Base-by-base conservation (phyloP, 2,797 vertebrate genomes). In the Uromys caudimaculatus region DNA sequence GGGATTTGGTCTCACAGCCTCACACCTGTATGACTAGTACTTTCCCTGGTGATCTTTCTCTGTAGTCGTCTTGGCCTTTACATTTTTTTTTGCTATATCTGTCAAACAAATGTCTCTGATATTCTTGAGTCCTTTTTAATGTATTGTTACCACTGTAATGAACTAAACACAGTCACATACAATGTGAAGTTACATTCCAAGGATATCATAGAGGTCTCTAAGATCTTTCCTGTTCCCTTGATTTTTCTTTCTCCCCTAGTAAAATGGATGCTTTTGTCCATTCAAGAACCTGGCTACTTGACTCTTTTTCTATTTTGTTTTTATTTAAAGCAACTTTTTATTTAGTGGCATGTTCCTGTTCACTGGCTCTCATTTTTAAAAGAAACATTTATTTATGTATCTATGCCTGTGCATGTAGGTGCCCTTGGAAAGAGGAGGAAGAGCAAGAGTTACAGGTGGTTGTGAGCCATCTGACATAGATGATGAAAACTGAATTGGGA, bases 281-380 rank as follows among this genome's bases (percentile, higher is more conserved):
- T 19, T 60, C n/a, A 3, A 44, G 41, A 7, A 7, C 88, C 3
- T 58, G 17, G 77, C 67, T 95, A 78, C 91, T 83, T 82, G 38
- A 69, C 13, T 93, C 35, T 64, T 35, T 27, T 44, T 47, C 32
- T 44, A 3, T 83, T 60, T 58, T 41, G 38, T 82, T 95, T 79
- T 6, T 62, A 35, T 69, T 96, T 16, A 90, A 67, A 95, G 88
- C 64, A 67, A 83, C 13, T n/a, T 56, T 29, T 85, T 85, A 75
- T 75, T 83, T 94, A 24, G 16, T 64, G 54, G 14, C 41, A 38
- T 38, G 52, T 58, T 38, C 78, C 54, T 27, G 52, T 16, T 14
- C 10, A 38, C n/a, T 58, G 24, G 24, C 21, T 13, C 38, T 81
- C 21, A 27, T 82, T 81, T 67, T 67, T 67, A 67, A 58, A 14